phyloP scores from a whole-genome alignment of 2,797 vertebrate genomes.

The Sebastes steindachneri region DNA sequence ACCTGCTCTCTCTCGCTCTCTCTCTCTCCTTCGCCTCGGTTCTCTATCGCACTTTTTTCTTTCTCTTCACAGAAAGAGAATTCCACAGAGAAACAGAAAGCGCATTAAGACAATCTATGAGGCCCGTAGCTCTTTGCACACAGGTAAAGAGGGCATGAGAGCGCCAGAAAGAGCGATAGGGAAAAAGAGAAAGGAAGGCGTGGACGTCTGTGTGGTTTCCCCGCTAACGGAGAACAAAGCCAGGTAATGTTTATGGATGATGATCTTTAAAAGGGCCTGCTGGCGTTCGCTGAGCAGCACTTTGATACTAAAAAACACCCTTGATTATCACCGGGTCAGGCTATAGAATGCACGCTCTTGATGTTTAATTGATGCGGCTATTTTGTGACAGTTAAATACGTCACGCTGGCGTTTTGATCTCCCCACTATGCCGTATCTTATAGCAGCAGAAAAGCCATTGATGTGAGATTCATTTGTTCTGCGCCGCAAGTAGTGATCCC shows the following conservation, averaged over 20 bases:
- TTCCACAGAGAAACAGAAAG: slow-evolving; percentile 69
- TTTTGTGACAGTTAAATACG: slow-evolving; percentile 60
- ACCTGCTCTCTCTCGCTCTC: slow-evolving; percentile 63
- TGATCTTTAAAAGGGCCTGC: slow-evolving; percentile 72
- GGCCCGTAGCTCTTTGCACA: slow-evolving; percentile 9
- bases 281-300: slow-evolving; percentile 61
- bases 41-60: slow-evolving; percentile 47
- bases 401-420: slow-evolving; percentile 68
- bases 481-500: slow-evolving; percentile 17
- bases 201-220: slow-evolving; percentile 24
- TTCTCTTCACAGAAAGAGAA: slow-evolving; percentile 64
- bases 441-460: slow-evolving; percentile 44
- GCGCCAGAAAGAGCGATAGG: not conserved
- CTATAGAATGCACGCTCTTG: slow-evolving; percentile 66
- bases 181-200: slow-evolving; percentile 27
- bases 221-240: slow-evolving; percentile 70
- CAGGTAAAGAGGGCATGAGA: slow-evolving; percentile 4
- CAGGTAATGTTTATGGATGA: slow-evolving; percentile 84
- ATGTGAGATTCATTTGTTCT: slow-evolving; percentile 68
- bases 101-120: slow-evolving; percentile 39
- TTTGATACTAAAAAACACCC: slow-evolving; percentile 72
- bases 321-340: slow-evolving; percentile 61
- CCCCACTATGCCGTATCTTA: slow-evolving; percentile 44
- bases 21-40: slow-evolving; percentile 43
- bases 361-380: slow-evolving; percentile 79